phyloP scores from a whole-genome alignment of 2,888 invertebrate genomes.

The Agrilus mali region DNA sequence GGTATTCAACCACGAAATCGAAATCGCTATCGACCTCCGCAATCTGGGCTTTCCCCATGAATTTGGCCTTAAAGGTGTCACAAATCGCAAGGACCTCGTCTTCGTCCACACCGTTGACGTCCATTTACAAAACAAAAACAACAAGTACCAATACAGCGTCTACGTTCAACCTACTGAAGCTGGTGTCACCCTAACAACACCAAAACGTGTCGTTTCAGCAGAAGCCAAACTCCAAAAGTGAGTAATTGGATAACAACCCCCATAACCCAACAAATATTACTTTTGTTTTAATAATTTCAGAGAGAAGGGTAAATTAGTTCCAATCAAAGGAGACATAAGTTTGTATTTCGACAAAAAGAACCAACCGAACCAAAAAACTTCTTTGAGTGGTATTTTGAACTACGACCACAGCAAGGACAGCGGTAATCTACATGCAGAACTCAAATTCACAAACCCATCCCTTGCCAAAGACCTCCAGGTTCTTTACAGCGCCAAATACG shows the following conservation, averaged over 20 bases:
- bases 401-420: constrained; percentile 37
- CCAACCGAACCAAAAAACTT: constrained; percentile 55
- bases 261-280: too few species aligned
- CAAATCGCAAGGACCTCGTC: constrained; percentile 43
- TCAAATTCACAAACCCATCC: constrained; percentile 55
- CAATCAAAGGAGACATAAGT: constrained; percentile 38
- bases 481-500: constrained; percentile 32
- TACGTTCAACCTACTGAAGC: constrained; percentile 51
- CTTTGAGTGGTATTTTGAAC: constrained; percentile 42
- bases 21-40: constrained; percentile 56
- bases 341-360: constrained; percentile 60
- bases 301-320: not conserved
- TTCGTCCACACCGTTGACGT: constrained; percentile 57
- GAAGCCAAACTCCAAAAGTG: constrained; percentile 34
- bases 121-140: constrained; percentile 55
- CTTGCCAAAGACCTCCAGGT: constrained; percentile 27
- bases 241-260: not conserved
- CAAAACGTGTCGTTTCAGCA: constrained; percentile 52
- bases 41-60: constrained; percentile 64
- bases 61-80: constrained; percentile 55
- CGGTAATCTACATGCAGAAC: constrained; percentile 39
- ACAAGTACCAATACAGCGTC: constrained; percentile 58
- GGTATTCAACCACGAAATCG: constrained; percentile 46
- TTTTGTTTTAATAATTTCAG: not conserved
- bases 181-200: constrained; percentile 52